These are phyloP conservation scores for Epizoanthus ramosus DNA, from an alignment of 92 coral and sea anemone genomes.

Conservation along the genomic window DNA sequence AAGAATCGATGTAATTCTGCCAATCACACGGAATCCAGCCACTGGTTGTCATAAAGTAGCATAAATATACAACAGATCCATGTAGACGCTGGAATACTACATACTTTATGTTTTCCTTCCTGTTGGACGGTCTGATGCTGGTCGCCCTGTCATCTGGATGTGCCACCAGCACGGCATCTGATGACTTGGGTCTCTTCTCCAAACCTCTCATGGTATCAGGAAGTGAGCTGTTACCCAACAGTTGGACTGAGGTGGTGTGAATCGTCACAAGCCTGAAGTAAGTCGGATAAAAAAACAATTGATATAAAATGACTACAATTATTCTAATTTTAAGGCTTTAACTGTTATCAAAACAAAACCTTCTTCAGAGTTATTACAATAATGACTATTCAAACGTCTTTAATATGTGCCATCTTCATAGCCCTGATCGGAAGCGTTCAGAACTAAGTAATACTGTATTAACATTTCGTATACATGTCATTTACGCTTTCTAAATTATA, in stretches of 20 bases:
- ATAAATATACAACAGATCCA: too few relatives aligned
- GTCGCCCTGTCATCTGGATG: conserved; percentile 95
- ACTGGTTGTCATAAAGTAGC: too few relatives aligned
- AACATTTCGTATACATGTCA: too few relatives aligned
- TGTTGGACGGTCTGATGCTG: conserved; percentile 93
- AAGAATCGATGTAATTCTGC: too few relatives aligned
- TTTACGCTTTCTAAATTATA: too few relatives aligned
- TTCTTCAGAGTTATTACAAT: too few relatives aligned
- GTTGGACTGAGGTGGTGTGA: conserved; percentile 68
- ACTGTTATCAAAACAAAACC: background rate
- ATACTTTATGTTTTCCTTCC: conserved; percentile 78
- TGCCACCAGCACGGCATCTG: conserved; percentile 66
- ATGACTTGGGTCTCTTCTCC: conserved; percentile 51
- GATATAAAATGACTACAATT: background rate
- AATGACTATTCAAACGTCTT: too few relatives aligned
- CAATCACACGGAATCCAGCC: too few relatives aligned
- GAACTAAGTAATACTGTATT: too few relatives aligned
- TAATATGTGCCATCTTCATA: too few relatives aligned
- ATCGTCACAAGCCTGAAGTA: conserved; percentile 73
- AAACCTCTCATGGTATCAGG: conserved; percentile 49
- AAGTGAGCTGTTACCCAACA: conserved; percentile 72
- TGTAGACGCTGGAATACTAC: background rate
- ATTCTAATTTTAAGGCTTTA: background rate
- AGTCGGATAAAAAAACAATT: background rate
- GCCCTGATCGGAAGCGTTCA: too few relatives aligned